Evolutionary conservation across 92 coral and sea anemone genomes (phyloP), one percentile per base, ranked within the genome.

Genomic region (Epizoanthus illoricatus): DNA sequence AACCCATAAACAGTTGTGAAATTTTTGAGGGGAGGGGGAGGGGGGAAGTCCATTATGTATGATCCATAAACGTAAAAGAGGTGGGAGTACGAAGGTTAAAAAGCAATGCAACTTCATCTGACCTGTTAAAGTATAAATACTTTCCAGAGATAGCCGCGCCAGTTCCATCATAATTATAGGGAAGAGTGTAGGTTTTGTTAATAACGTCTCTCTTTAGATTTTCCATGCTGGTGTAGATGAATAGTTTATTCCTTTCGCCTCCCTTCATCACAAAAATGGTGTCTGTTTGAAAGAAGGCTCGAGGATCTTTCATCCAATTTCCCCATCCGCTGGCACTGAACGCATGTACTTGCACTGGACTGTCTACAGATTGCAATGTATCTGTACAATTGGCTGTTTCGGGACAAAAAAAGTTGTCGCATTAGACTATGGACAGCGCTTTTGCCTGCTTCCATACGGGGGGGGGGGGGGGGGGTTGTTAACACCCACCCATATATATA

Each of bases 271-370:
- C 49, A 39, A 68, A 68, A 8, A 36, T 39, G 2, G 73, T 68
- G 8, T 68, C 43, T 18, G 17, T 16, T 0, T 43, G 45, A 10
- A 15, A 19, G 6, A 13, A 1, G 45, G 19, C 11, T n/a, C n/a
- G 17, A 39, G 73, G 20, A 16, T 68, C 73, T 68, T 12, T 68
- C 73, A 68, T 39, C 73, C 73, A 68, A 68, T 17, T 43, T 36
- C 73, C 73, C 49, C 20, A 16, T 8, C 20, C 73, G 1, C 28
- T 18, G 12, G 52, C 73, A 0, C 3, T 5, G 45, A 68, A 33
- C 0, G 2, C 8, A 43, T 39, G 10, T n/a, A 39, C 73, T 39
- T 68, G 19, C 3, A 68, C 43, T 13, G 52, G 73, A 5, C 4
- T 18, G 20, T 5, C 52, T 4, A 39, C 20, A 7, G 20, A 15